Evolutionary conservation across 2,888 invertebrate genomes (phyloP), one percentile per base, ranked within the genome.

Genomic region (Tortricodes alternella): DNA sequence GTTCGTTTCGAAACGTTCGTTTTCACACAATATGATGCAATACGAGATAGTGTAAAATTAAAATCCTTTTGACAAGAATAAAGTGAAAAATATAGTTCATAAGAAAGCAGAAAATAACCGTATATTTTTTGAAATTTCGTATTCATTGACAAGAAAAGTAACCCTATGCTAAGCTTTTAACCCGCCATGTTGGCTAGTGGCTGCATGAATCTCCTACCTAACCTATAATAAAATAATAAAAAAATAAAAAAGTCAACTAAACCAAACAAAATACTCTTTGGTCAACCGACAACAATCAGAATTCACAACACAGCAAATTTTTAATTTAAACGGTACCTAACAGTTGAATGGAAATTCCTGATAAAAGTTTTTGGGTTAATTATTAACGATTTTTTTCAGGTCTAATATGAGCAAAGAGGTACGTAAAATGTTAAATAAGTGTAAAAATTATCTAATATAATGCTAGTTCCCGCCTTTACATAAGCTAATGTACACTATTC

Each of bases 331-430:
- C 18, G n/a, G n/a, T n/a, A n/a, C n/a, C 32, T 29, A 46, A 46
- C 46, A 46, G 46, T 53, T 39, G 39, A 21, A 21, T 48, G 2
- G n/a, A n/a, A n/a, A n/a, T n/a, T n/a, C n/a, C n/a, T n/a, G n/a
- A n/a, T n/a, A n/a, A n/a, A n/a, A n/a, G n/a, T n/a, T n/a, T n/a
- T n/a, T n/a, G n/a, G n/a, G n/a, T n/a, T n/a, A n/a, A n/a, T n/a
- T n/a, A n/a, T n/a, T n/a, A 37, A 7, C 24, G 15, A 15, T 23
- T 5, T n/a, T 24, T 24, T 9, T 24, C 15, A 24, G 24, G 41
- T 15, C 15, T 9, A 41, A 7, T 15, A 55, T 55, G 55, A 41
- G 41, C 32, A 48, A 55, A 35, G 35, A 41, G 18, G 55, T 49
- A 48, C 13, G 23, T 29, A 15, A 8, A 9, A n/a, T 41, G 7